phyloP scores from a whole-genome alignment of 2,888 invertebrate genomes.

The Frankliniella fusca region DNA sequence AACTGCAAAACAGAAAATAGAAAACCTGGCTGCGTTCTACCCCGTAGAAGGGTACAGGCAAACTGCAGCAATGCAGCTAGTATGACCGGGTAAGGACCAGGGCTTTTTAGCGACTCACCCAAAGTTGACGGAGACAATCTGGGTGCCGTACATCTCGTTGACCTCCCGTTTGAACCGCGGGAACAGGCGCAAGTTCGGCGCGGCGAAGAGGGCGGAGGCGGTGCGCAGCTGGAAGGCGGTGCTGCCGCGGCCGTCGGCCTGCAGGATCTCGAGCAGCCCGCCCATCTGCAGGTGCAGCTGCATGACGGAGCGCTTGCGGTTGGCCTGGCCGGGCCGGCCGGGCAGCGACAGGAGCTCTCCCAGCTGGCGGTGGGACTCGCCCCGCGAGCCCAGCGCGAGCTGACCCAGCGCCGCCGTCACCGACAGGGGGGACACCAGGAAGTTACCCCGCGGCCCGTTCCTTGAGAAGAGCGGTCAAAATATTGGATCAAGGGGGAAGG shows the following conservation, averaged over 20 bases:
- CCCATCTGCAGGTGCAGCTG: slow-evolving; percentile 45
- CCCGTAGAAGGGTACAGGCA: too few relatives aligned
- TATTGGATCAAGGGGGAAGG: neutral
- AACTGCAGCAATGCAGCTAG: too few relatives aligned
- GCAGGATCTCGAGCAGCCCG: slow-evolving; percentile 42
- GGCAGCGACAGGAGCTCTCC: slow-evolving; percentile 44
- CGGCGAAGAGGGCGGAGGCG: slow-evolving; percentile 43
- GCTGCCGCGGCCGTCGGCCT: slow-evolving; percentile 37
- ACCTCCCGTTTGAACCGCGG: slow-evolving; percentile 41
- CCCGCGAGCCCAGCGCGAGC: slow-evolving; percentile 47
- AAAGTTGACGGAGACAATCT: slow-evolving; percentile 43
- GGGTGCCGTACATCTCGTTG: slow-evolving; percentile 43
- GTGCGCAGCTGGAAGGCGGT: slow-evolving; percentile 42
- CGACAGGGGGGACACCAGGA: slow-evolving; percentile 48
- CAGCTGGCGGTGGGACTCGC: slow-evolving; percentile 44
- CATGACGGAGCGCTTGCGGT: slow-evolving; percentile 31
- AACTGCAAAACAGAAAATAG: too few relatives aligned
- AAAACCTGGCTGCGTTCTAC: too few relatives aligned
- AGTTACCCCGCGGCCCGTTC: slow-evolving; percentile 41
- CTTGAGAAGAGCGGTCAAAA: neutral
- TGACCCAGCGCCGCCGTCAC: slow-evolving; percentile 46
- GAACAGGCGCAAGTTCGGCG: slow-evolving; percentile 41
- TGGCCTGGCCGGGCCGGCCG: slow-evolving; percentile 23
- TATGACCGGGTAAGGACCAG: too few relatives aligned
- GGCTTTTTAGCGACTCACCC: slow-evolving; percentile 31